Evolutionary conservation across 2,113 vertebrate genomes (phyloP).

Genomic region (Gymnarchus niloticus): DNA sequence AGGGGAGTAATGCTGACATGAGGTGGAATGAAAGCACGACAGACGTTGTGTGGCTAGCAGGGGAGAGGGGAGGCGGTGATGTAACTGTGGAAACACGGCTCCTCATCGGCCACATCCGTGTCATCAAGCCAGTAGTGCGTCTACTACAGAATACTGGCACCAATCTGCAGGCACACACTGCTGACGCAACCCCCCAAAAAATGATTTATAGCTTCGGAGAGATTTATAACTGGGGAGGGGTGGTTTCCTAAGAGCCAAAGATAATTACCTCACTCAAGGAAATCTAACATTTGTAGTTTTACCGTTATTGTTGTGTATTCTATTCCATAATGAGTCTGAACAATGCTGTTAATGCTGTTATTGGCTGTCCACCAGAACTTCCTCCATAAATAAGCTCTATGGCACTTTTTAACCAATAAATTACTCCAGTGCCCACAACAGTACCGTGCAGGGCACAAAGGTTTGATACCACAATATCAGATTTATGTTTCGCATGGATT

Average conservation of each 20-base stretch:
- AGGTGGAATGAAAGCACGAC: neutral
- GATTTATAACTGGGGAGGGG: conserved; percentile 54
- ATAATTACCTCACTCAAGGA: conserved; percentile 63
- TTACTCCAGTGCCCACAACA: conserved; percentile 61
- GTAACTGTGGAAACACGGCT: neutral
- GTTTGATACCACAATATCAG: conserved; percentile 66
- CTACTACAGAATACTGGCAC: conserved; percentile 46
- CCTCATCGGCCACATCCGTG: neutral
- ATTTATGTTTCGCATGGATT: conserved; percentile 66
- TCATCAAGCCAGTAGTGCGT: conserved; percentile 22
- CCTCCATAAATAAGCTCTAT: conserved; percentile 60
- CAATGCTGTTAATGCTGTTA: conserved; percentile 71
- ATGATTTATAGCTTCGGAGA: conserved; percentile 51
- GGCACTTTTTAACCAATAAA: conserved; percentile 64
- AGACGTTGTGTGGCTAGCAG: neutral
- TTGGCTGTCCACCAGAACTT: conserved; percentile 62
- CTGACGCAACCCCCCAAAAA: conserved; percentile 46
- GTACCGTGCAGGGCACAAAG: conserved; percentile 67
- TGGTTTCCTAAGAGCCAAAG: conserved; percentile 54
- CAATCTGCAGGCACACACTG: conserved; percentile 29
- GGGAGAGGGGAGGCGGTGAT: neutral
- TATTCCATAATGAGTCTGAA: conserved; percentile 68
- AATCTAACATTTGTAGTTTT: conserved; percentile 59
- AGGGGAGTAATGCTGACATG: neutral
- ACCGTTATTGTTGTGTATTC: conserved; percentile 68